Evolutionary conservation across 1,140 invertebrate species (phyloP), one percentile per base, ranked within the genome.

Genomic region (Sinonovacula constricta): DNA sequence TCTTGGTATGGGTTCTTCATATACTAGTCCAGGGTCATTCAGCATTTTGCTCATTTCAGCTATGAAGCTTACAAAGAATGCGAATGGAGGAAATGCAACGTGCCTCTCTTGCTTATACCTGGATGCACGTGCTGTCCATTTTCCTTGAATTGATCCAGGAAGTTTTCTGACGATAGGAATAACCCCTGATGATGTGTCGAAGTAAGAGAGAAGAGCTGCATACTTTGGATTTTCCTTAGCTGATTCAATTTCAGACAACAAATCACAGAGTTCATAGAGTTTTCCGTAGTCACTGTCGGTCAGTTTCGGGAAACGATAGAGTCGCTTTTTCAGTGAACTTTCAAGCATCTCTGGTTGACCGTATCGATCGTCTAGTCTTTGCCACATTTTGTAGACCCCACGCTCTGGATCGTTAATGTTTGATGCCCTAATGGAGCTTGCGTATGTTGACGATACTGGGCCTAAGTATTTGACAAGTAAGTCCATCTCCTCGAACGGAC

Each of bases 121-220:
- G 31, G 26, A 14, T 34, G 62, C 62, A 18, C 18, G n/a, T 34
- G 26, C 39, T 14, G 26, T 39, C 62, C 62, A 65, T 65, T 65
- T 65, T 15, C 39, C 62, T 36, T 65, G 28, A 18, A 65, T 14
- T n/a, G 31, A 34, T 28, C 39, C 12, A 22, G 30, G 62, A 28
- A 65, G 62, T 54, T 51, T 68, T 14, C n/a, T 68, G n/a, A n/a
- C n/a, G n/a, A n/a, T n/a, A n/a, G n/a, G n/a, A n/a, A n/a, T n/a
- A n/a, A n/a, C n/a, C n/a, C 49, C 66, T 53, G 66, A 30, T 53
- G 66, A 68, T 14, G 66, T 36, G 34, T 68, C 66, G 33, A 68
- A 68, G 49, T 68, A 68, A 49, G 14, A 36, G 0, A 53, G 66
- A 12, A 68, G 34, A 3, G 49, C 33, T 53, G n/a, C 18, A 68